Evolutionary conservation across 2,113 vertebrate genomes (phyloP).

Genomic region (Boleophthalmus pectinirostris): DNA sequence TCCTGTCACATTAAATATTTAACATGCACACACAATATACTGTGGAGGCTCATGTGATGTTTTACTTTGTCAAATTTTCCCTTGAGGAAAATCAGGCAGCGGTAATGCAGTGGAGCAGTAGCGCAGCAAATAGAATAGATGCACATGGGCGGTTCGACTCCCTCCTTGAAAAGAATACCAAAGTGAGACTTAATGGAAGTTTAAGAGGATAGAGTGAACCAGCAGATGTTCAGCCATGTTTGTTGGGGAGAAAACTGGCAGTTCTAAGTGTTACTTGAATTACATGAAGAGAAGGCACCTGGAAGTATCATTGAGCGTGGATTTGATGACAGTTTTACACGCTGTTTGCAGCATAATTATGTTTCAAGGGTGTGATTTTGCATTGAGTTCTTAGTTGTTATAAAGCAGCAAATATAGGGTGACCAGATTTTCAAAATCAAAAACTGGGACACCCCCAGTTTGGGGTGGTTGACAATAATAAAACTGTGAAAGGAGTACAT

Average conservation of each 20-base stretch:
- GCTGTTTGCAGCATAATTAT: neutral
- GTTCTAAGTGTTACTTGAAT: neutral
- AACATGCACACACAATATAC: constrained; percentile 4
- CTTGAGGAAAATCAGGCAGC: constrained; percentile 5
- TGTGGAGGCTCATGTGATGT: neutral
- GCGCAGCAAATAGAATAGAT: constrained; percentile 5
- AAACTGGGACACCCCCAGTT: too few relatives aligned
- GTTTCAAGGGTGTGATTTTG: neutral
- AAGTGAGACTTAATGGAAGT: constrained; percentile 9
- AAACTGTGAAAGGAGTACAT: too few relatives aligned
- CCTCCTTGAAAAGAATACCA: neutral
- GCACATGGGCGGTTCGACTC: neutral
- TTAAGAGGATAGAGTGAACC: neutral
- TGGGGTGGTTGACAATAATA: too few relatives aligned
- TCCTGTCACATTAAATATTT: constrained; percentile 19
- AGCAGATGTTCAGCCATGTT: constrained; percentile 6
- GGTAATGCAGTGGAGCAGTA: neutral
- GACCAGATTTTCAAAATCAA: too few relatives aligned
- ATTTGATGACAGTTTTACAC: neutral
- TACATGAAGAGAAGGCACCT: constrained; percentile 7
- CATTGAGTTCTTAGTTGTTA: neutral
- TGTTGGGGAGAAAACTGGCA: neutral
- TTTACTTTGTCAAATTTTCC: constrained; percentile 11
- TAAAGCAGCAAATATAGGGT: neutral
- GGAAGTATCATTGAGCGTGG: neutral